Evolutionary conservation across 1,140 invertebrate genomes (phyloP).

Genomic region (Linepithema humile): DNA sequence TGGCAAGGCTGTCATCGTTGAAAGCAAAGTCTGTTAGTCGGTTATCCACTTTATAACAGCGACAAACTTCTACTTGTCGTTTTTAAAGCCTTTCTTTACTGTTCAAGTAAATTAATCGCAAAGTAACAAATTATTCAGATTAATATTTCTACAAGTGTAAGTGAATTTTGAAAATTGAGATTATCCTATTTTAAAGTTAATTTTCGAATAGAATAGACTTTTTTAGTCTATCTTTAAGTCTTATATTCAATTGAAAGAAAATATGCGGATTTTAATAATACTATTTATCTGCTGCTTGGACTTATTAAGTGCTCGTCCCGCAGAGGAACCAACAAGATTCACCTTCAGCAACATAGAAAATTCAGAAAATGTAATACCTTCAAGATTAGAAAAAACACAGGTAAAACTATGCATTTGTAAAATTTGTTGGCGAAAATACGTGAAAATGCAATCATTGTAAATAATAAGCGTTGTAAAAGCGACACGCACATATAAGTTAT

Average conservation of each 20-base stretch:
- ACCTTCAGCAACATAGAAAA: constrained; percentile 54
- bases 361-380: constrained; percentile 29
- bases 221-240: not conserved
- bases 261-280: constrained; percentile 10
- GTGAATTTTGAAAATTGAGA: not conserved
- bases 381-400: constrained; percentile 72
- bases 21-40: constrained; percentile 56
- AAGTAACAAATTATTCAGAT: not conserved
- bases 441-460: not conserved
- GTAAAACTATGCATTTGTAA: constrained; percentile 65
- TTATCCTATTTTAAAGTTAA: not conserved
- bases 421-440: not conserved
- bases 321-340: constrained; percentile 73
- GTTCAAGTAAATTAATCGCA: not conserved
- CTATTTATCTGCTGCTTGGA: not conserved
- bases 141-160: not conserved
- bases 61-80: not conserved
- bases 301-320: constrained; percentile 56
- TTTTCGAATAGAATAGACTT: too few species aligned
- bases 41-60: not conserved
- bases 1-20: constrained; percentile 15
- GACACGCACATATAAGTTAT: not conserved
- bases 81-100: not conserved
- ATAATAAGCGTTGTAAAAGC: too few species aligned
- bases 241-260: not conserved